A percentile compares a stretch with the other conserved stretches of the same genome.
Conservation (phyloP, 2,113 vertebrate genomes). For the Oxyruncus cristatus region DNA sequence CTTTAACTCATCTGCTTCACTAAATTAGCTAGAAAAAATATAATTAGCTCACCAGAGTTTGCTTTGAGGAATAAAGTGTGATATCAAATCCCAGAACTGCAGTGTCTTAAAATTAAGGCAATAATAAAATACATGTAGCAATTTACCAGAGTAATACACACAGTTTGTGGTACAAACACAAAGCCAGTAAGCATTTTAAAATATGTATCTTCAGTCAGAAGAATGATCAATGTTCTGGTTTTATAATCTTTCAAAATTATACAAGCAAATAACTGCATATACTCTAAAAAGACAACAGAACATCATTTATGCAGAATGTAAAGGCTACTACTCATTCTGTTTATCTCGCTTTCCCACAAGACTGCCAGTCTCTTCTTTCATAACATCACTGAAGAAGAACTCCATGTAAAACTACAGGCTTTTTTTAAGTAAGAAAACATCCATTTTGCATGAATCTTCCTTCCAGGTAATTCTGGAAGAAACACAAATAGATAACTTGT, state of each 20-base stretch:
- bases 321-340: background rate
- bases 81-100: background rate
- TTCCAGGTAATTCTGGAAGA: conserved; percentile 6
- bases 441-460: background rate
- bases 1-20: background rate
- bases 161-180: background rate
- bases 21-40: background rate
- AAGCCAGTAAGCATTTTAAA: background rate
- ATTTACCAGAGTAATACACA: background rate
- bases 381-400: background rate
- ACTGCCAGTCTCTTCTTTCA: background rate
- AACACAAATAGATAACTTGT: background rate
- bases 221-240: background rate
- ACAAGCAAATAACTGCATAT: background rate
- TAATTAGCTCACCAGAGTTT: background rate
- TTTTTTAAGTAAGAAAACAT: background rate
- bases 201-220: background rate
- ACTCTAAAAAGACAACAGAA: background rate
- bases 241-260: background rate
- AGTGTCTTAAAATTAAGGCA: background rate
- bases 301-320: background rate
- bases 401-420: background rate
- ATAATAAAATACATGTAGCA: background rate
- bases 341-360: background rate
- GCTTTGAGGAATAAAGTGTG: background rate